Percentiles rank a stretch among this genome's conserved stretches.
These are phyloP conservation scores for Drymodes brunneopygia DNA, from an alignment of 2,113 vertebrate genomes.

Conservation along the genomic window DNA sequence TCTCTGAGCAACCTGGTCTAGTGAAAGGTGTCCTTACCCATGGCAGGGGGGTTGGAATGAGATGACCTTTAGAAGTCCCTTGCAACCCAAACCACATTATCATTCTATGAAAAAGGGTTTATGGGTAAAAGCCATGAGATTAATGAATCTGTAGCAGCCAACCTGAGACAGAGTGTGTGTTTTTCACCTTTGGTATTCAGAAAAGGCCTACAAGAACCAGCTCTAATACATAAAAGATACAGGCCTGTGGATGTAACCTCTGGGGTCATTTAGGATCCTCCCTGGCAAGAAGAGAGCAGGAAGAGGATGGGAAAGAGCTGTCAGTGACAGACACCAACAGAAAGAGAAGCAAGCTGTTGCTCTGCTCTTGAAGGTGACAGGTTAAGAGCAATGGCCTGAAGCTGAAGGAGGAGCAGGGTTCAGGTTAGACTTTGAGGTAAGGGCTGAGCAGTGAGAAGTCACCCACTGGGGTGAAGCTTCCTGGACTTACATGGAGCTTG, in stretches of 20 bases:
- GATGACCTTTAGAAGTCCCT: neutral
- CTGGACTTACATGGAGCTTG: neutral
- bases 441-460: neutral
- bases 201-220: neutral
- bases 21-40: neutral
- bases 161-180: neutral
- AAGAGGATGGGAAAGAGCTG: neutral
- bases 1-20: neutral
- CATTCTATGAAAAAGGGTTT: neutral
- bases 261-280: neutral
- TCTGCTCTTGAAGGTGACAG: neutral
- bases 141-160: neutral
- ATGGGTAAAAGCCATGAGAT: neutral
- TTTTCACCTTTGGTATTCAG: neutral
- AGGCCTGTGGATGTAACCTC: neutral
- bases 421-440: neutral
- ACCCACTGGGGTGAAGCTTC: neutral
- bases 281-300: neutral
- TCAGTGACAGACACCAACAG: neutral
- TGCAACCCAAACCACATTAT: neutral
- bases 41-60: neutral
- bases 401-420: neutral
- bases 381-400: neutral
- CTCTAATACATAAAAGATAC: neutral
- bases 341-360: neutral